Evolutionary conservation across 2,888 invertebrate genomes (phyloP), one percentile per base, ranked within the genome.

Genomic region (Tetramorium bicarinatum): DNA sequence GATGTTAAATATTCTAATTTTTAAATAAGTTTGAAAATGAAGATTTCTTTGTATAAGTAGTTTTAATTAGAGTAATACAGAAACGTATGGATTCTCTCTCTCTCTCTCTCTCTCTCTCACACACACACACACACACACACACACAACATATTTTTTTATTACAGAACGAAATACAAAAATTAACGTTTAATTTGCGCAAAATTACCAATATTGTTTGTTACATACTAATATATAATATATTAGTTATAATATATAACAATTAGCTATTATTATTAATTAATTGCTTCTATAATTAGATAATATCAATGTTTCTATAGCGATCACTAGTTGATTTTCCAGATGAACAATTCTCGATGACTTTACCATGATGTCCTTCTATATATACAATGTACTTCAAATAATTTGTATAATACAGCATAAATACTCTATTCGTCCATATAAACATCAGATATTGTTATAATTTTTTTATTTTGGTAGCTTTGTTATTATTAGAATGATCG

Each of bases 231-330:
- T 21, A 41, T 41, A 62, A n/a, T 4, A 38, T 38, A 62, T 62
- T 38, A 34, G 29, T 4, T 38, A 2, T 15, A 64, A 64, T 21
- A 41, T 21, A 15, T 21, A 21, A 41, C n/a, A 66, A 3, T 6
- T 47, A 15, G 2, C 9, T 18, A 47, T 67, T 47, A 47, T 18
- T 64, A 25, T 61, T 34, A 34, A 34, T 71, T 49, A 69, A 49
- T 49, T 54, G 54, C 6, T 52, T 38, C 38, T 54, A 18, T 29
- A 71, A 71, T 69, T 69, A 52, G 15, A 69, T n/a, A 69, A 34
- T 38, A 52, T 52, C n/a, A 52, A 29, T 21, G 2, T 66, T 13
- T 71, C 2, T 38, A 69, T 4, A 69, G 11, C 8, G 1, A 38
- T 15, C 34, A 69, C 3, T 71, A 66, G 9, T 47, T 29, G 18